Evolutionary conservation across 1,140 invertebrate genomes (phyloP).

Genomic region (Lordiphosa clarofinis): DNA sequence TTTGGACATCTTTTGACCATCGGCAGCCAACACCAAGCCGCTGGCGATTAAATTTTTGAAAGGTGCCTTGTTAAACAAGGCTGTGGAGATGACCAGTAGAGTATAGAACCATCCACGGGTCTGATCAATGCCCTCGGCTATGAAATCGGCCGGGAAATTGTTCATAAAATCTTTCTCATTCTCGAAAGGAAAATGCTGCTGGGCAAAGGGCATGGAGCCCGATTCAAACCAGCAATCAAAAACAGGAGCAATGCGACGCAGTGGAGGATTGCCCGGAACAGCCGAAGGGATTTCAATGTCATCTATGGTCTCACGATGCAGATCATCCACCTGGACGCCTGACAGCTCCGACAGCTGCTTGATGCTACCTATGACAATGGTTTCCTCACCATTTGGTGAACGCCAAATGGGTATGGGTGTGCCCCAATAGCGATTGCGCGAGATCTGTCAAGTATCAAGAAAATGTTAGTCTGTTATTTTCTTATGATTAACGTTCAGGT

Average conservation of each 20-base stretch:
- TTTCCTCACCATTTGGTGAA: constrained; percentile 95
- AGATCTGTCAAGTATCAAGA: constrained; percentile 82
- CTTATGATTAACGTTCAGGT: background rate
- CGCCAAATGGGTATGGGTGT: constrained; percentile 99
- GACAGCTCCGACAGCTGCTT: constrained; percentile 92
- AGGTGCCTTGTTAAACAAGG: constrained; percentile 97
- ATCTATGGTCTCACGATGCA: constrained; percentile 98
- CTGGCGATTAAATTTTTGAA: constrained; percentile 99
- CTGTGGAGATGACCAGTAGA: constrained; percentile 95
- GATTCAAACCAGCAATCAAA: constrained; percentile 99
- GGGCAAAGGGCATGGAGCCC: constrained; percentile 99
- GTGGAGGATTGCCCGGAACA: constrained; percentile 88
- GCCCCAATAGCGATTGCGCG: constrained; percentile 99
- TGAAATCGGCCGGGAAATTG: constrained; percentile 99
- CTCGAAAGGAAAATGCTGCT: constrained; percentile 98
- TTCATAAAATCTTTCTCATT: constrained; percentile 94
- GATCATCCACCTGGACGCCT: constrained; percentile 90
- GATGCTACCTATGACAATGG: constrained; percentile 97
- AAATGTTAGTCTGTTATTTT: no score
- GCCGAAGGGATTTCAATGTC: constrained; percentile 95
- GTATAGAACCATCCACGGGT: constrained; percentile 99
- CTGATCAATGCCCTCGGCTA: constrained; percentile 99
- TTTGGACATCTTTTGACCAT: constrained; percentile 99
- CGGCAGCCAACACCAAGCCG: constrained; percentile 95
- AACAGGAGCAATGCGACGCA: constrained; percentile 94